Evolutionary conservation across 2,113 vertebrate genomes (phyloP).

Genomic region (Panthera tigris): DNA sequence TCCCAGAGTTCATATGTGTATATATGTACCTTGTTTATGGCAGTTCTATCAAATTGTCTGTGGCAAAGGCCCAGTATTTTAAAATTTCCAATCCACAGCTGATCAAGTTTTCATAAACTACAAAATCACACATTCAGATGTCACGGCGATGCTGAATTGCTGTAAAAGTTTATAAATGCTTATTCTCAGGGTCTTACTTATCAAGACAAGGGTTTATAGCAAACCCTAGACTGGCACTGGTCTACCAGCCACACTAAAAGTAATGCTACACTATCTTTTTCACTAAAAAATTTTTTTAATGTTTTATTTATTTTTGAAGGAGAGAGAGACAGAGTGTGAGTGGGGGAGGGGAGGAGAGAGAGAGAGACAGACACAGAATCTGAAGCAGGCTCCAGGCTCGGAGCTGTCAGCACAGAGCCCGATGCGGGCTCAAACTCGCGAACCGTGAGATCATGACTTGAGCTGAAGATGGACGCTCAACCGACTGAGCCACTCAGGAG

Average conservation of each 20-base stretch:
- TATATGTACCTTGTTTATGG: background rate
- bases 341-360: no score
- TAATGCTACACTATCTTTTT: background rate
- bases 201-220: background rate
- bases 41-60: background rate
- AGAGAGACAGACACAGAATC: no score
- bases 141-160: background rate
- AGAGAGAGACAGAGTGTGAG: no score
- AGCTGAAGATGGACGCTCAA: no score
- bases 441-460: no score
- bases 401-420: no score
- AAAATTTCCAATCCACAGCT: background rate
- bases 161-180: background rate
- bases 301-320: no score
- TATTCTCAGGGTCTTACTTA: background rate
- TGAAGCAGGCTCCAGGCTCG: no score
- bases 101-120: background rate
- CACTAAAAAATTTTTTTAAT: rapidly evolving
- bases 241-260: background rate
- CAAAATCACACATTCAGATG: background rate
- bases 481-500: no score
- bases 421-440: no score
- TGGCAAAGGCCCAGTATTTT: background rate
- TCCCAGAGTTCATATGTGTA: background rate
- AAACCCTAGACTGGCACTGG: rapidly evolving